phyloP scores from a whole-genome alignment of 2,797 vertebrate species.

The Microctenopoma stevenorrisi region DNA sequence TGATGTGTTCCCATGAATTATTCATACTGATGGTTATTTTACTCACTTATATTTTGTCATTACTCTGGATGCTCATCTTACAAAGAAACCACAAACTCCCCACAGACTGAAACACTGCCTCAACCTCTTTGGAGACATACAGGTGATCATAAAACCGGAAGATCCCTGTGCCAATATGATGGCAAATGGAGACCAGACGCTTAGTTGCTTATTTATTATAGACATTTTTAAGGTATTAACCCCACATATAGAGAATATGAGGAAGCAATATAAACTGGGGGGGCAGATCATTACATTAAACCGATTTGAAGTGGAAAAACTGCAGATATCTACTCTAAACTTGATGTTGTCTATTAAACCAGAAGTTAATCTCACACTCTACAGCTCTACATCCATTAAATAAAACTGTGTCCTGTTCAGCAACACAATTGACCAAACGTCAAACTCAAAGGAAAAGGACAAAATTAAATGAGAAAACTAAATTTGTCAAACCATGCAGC shows the following conservation, averaged over 20 bases:
- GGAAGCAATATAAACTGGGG: conserved; percentile 1
- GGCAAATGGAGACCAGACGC: neutral
- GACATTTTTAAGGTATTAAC: neutral
- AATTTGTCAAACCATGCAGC: neutral
- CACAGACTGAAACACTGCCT: conserved; percentile 22
- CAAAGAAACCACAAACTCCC: conserved; percentile 28
- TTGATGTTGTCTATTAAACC: neutral
- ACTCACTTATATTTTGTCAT: conserved; percentile 59
- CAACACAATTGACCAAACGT: neutral
- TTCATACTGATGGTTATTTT: conserved; percentile 57
- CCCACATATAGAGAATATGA: neutral
- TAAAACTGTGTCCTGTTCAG: neutral
- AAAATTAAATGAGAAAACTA: neutral
- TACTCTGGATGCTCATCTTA: conserved; percentile 58
- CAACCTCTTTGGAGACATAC: conserved; percentile 17
- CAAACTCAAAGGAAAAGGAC: neutral
- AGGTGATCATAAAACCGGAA: conserved; percentile 35
- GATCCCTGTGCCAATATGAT: conserved; percentile 1
- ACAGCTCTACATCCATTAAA: neutral
- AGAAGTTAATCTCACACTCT: neutral
- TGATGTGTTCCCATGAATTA: conserved; percentile 60
- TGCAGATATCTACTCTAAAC: neutral
- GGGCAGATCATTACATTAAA: neutral
- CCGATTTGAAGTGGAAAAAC: neutral
- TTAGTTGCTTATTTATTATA: conserved; percentile 1